Base-by-base conservation (phyloP, 2,797 vertebrate genomes). In the Acipenser transmontanus region DNA sequence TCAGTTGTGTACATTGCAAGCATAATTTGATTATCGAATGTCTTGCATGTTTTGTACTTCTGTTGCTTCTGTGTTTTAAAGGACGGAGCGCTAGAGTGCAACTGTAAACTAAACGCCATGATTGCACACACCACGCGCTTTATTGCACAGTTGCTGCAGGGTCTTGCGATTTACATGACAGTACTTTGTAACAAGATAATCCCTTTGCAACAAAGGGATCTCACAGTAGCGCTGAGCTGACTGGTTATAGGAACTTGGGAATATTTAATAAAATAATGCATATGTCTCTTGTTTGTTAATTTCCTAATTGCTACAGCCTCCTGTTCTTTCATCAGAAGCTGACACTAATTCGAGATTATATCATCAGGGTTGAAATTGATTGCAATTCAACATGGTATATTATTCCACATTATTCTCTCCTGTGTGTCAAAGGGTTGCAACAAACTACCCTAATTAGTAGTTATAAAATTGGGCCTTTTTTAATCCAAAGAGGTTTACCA, bases 201-300 rank as follows among this genome's bases (percentile, higher is more conserved):
- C 86, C 81, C 75, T 80, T 77, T 85, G 82, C 85, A 87, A 89
- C 88, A 88, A 90, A 89, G 86, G 80, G 68, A 68, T 81, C 80
- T 84, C 71, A 82, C 86, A 82, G 86, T 82, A 78, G 80, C 78
- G 84, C 83, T 82, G 86, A 85, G 81, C 81, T 82, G 80, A 76
- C 81, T 72, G 73, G 62, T 51, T 69, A 67, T 61, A 70, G 70
- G 74, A 73, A 71, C 70, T 74, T 65, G 70, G 34, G 54, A 68
- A 54, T 34, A 34, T 3, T 34, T 34, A 34, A 4, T 34, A 34
- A 34, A 34, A 34, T 34, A 34, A 34, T 34, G 34, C 34, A 34
- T 34, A 34, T 34, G 4, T 34, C 34, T 34, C 34, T 17, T 17
- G 34, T 34, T 4, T 34, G 34, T 34, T 34, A 34, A 34, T 34